Conservation (phyloP, 2,113 vertebrate genomes). For the Myiopsitta monachus region DNA sequence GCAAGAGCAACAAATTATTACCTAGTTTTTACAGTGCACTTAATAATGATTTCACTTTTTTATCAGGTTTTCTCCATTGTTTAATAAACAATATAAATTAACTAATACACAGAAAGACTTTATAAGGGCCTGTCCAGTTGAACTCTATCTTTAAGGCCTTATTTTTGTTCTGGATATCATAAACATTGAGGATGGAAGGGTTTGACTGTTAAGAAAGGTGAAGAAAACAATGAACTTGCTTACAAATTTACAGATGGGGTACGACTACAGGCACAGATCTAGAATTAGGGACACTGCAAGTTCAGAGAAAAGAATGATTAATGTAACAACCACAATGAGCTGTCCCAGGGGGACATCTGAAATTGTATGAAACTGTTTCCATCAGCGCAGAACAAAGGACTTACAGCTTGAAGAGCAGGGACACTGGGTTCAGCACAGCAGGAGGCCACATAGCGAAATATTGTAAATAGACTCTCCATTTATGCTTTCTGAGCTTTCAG, state of each 20-base stretch:
- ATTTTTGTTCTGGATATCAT: background rate
- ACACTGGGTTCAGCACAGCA: background rate
- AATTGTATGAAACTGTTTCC: conserved; percentile 16
- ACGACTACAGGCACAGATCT: background rate
- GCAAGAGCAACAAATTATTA: background rate
- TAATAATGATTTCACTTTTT: background rate
- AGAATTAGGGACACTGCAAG: background rate
- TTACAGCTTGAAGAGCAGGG: background rate
- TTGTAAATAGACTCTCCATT: background rate
- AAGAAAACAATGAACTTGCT: background rate
- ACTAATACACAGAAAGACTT: background rate
- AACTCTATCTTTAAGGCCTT: background rate
- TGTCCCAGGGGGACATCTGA: background rate
- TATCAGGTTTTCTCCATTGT: background rate
- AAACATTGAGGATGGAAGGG: background rate
- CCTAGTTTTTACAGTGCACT: background rate
- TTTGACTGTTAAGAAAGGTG: background rate
- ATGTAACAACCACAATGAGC: background rate
- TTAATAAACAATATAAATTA: background rate
- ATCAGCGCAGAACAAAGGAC: background rate
- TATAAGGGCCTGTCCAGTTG: background rate
- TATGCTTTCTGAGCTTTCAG: background rate
- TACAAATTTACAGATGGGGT: background rate
- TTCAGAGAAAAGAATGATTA: background rate
- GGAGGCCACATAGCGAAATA: background rate